Conservation (phyloP, 2,888 invertebrate species). For the Lumbricus terrestris region DNA sequence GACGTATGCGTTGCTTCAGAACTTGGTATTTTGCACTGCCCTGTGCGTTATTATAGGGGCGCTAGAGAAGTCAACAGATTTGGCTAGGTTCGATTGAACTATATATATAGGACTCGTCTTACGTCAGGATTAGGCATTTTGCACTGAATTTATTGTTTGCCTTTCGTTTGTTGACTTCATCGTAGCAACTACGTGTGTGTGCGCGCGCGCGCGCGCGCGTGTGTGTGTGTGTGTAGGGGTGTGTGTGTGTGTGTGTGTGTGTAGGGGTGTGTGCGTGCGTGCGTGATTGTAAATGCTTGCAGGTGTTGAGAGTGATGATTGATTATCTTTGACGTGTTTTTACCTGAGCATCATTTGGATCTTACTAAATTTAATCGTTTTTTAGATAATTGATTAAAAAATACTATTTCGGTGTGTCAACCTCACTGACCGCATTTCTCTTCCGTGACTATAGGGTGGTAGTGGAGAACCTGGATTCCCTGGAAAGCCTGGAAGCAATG, state of each 20-base stretch:
- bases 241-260: too few species aligned
- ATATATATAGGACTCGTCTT: too few species aligned
- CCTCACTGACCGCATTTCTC: neutral
- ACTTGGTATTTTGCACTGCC: neutral
- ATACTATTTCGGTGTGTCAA: neutral
- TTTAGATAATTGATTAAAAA: neutral
- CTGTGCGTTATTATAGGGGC: neutral
- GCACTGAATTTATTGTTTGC: neutral
- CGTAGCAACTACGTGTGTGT: too few species aligned
- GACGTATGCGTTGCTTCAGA: too few species aligned
- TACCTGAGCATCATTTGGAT: neutral
- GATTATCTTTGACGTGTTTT: neutral
- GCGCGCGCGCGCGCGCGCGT: too few species aligned
- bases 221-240: neutral
- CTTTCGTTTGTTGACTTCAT: neutral
- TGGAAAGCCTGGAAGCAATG: constrained; percentile 13
- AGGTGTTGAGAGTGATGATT: neutral
- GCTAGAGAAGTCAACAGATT: neutral
- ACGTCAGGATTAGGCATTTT: neutral
- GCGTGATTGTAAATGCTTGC: neutral
- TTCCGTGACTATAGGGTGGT: neutral
- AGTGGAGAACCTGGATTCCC: neutral
- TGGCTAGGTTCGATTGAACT: too few species aligned
- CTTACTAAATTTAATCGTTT: neutral
- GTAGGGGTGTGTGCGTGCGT: too few species aligned